Percentiles rank a stretch among this genome's conserved stretches.
Evolutionary conservation across 2,113 vertebrate species (phyloP).

Genomic region (Pogona vitticeps): DNA sequence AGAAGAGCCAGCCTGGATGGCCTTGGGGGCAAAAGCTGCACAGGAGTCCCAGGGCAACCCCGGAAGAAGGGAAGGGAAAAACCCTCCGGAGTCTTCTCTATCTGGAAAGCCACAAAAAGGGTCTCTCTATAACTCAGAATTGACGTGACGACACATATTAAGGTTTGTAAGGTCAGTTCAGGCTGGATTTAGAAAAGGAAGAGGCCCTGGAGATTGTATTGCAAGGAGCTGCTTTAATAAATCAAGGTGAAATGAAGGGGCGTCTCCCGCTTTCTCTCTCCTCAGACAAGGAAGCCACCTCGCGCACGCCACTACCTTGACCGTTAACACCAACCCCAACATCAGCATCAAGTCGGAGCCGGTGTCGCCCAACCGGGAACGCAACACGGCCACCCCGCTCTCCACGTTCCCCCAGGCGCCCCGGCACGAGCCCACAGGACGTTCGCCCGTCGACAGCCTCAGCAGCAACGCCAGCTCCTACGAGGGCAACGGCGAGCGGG

Average conservation of each 20-base stretch:
- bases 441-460: conserved; percentile 90
- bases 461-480: conserved; percentile 94
- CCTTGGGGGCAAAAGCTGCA: no score
- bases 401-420: conserved; percentile 80
- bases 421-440: conserved; percentile 84
- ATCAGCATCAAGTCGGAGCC: conserved; percentile 98
- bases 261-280: background rate
- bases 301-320: conserved; percentile 90
- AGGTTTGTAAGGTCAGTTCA: no score
- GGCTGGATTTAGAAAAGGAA: background rate
- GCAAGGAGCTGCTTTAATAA: no score
- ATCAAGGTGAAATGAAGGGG: no score
- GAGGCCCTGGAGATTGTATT: background rate
- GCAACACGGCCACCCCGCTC: conserved; percentile 85
- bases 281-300: conserved; percentile 87
- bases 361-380: conserved; percentile 90
- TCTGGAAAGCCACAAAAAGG: no score
- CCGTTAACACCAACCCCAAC: conserved; percentile 90
- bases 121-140: no score
- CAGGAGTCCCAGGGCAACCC: no score
- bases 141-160: no score
- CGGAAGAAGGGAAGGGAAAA: no score
- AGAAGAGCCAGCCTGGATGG: no score
- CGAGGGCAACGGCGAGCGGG: conserved; percentile 87
- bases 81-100: no score